phyloP scores from a whole-genome alignment of 2,113 vertebrate species.

The Indri indri region DNA sequence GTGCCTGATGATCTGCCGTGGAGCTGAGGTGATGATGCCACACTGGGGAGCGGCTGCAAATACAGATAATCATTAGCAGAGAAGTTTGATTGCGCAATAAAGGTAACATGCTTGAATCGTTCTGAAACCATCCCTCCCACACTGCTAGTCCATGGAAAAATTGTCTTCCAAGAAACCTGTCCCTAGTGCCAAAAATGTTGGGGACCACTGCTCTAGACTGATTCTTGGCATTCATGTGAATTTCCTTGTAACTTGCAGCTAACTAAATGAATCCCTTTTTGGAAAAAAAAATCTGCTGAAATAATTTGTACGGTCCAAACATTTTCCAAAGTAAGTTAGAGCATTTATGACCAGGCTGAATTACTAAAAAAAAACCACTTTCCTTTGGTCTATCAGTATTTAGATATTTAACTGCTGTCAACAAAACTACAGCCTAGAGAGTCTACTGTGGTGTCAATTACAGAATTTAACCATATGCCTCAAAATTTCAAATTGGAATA shows the following conservation, averaged over 20 bases:
- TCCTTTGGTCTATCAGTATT: not conserved
- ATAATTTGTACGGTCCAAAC: not conserved
- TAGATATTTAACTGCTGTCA: not conserved
- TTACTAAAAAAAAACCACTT: not conserved
- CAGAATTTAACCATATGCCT: not conserved
- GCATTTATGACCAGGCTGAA: not conserved
- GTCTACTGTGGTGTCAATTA: not conserved
- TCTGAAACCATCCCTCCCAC: too few species aligned
- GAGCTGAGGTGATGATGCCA: too few species aligned
- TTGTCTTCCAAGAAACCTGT: too few species aligned
- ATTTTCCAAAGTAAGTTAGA: not conserved
- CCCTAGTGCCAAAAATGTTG: too few species aligned
- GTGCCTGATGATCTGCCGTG: too few species aligned
- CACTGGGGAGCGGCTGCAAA: too few species aligned
- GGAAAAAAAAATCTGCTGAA: not conserved
- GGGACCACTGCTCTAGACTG: not conserved
- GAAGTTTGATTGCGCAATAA: too few species aligned
- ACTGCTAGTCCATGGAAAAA: too few species aligned
- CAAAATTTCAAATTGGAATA: not conserved
- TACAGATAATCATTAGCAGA: too few species aligned
- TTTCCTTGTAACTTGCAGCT: not conserved
- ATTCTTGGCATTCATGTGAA: not conserved
- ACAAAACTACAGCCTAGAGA: not conserved
- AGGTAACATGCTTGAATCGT: too few species aligned
- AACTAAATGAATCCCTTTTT: not conserved